Conservation (phyloP, 2,113 vertebrate species). For the Empidonax alnorum region DNA sequence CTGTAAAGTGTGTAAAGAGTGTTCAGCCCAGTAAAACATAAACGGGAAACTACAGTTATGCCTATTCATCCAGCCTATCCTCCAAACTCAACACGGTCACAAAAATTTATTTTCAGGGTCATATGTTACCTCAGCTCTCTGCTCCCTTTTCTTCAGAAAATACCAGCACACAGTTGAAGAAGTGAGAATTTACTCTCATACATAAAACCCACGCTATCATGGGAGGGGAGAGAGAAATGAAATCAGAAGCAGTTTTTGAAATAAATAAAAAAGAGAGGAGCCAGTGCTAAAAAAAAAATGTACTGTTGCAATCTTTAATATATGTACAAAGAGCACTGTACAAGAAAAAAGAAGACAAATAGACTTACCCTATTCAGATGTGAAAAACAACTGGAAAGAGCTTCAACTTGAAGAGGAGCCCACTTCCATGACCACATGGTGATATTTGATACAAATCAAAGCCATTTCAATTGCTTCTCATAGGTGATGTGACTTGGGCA, state of each 20-base stretch:
- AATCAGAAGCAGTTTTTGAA: neutral
- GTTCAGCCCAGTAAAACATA: neutral
- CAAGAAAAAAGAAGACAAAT: neutral
- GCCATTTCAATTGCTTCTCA: neutral
- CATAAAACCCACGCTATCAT: neutral
- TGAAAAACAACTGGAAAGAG: neutral
- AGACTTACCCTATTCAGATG: neutral
- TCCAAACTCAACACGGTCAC: neutral
- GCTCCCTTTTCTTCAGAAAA: neutral
- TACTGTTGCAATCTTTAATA: neutral
- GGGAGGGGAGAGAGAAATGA: neutral
- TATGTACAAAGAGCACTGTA: neutral
- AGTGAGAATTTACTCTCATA: neutral
- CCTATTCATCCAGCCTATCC: accelerated
- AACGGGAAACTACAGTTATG: neutral
- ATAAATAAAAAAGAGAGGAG: neutral
- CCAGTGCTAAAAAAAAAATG: neutral
- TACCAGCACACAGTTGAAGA: neutral
- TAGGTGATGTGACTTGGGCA: neutral
- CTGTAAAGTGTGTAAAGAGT: accelerated
- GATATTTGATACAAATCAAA: neutral
- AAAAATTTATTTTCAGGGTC: neutral
- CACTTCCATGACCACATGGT: neutral
- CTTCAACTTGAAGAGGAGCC: neutral
- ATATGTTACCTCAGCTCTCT: neutral